A percentile compares a stretch with the other conserved stretches of the same genome.
Evolutionary conservation across 2,888 invertebrate genomes (phyloP).

Genomic region (Mellilla xanthometata): DNA sequence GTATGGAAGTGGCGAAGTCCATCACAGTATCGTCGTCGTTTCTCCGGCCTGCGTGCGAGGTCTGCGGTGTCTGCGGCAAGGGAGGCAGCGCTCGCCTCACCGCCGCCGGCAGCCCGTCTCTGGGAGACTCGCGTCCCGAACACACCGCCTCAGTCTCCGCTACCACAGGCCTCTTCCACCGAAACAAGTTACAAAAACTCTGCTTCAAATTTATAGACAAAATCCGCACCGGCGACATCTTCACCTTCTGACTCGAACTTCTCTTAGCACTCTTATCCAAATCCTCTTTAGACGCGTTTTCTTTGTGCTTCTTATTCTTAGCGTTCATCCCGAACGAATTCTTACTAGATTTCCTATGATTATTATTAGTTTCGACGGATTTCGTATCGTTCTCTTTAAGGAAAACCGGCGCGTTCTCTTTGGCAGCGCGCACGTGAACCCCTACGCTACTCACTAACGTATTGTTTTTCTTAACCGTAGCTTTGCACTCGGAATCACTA

Average conservation of each 20-base stretch:
- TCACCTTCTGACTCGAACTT: slow-evolving; percentile 64
- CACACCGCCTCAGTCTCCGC: slow-evolving; percentile 52
- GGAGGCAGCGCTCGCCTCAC: slow-evolving; percentile 72
- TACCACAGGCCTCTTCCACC: slow-evolving; percentile 77
- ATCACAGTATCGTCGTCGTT: slow-evolving; percentile 77
- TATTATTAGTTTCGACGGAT: slow-evolving; percentile 68
- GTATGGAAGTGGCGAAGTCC: slow-evolving; percentile 95
- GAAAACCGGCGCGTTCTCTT: slow-evolving; percentile 54
- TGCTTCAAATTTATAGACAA: slow-evolving; percentile 91
- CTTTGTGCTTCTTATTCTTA: slow-evolving; percentile 84
- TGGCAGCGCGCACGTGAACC: slow-evolving; percentile 59
- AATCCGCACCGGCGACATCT: slow-evolving; percentile 85
- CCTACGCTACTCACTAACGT: slow-evolving; percentile 70
- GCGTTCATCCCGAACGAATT: slow-evolving; percentile 83
- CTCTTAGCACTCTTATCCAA: slow-evolving; percentile 70
- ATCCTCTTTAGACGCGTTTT: slow-evolving; percentile 58
- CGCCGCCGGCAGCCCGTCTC: slow-evolving; percentile 50
- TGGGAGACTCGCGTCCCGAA: too few species aligned
- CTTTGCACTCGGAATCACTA: slow-evolving; percentile 84
- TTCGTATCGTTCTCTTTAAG: slow-evolving; percentile 63
- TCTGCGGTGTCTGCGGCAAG: slow-evolving; percentile 59
- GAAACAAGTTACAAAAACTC: slow-evolving; percentile 92
- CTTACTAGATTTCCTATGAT: slow-evolving; percentile 73
- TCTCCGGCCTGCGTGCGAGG: slow-evolving; percentile 51
- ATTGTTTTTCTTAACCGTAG: slow-evolving; percentile 74